phyloP scores from a whole-genome alignment of 2,797 vertebrate genomes.

The Uromys caudimaculatus region DNA sequence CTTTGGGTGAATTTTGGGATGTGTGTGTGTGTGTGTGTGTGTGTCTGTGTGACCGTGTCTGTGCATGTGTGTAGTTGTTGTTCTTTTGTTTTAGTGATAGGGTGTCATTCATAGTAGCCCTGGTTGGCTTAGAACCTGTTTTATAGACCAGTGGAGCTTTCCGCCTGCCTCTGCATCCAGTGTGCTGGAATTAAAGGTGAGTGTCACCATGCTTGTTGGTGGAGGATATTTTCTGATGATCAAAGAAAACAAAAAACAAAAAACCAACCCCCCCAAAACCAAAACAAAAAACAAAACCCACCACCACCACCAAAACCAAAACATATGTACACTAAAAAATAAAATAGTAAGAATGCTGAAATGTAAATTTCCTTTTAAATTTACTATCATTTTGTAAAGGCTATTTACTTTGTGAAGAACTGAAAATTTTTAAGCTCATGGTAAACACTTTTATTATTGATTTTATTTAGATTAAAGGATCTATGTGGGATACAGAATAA shows the following conservation, averaged over 20 bases:
- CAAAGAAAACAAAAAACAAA: not conserved
- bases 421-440: not conserved
- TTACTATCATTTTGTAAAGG: not conserved
- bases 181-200: not conserved
- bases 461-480: not conserved
- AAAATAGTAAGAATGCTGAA: not conserved
- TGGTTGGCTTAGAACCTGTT: not conserved
- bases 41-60: not conserved
- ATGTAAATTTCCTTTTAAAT: conserved; percentile 4
- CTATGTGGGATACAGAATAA: not conserved
- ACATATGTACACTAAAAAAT: conserved; percentile 32
- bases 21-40: not conserved
- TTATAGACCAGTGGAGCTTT: not conserved
- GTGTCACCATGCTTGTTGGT: not conserved
- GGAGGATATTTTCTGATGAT: not conserved
- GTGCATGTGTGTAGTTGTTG: too few species aligned
- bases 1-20: not conserved
- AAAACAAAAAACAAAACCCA: too few species aligned
- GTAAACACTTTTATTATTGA: conserved; percentile 41
- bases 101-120: not conserved
- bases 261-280: too few species aligned
- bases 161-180: not conserved
- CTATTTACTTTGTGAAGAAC: not conserved
- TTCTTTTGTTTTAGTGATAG: not conserved
- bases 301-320: too few species aligned